Conservation (phyloP, 53 echinoderm and acorn worm species). For the Temnopleurus reevesii region DNA sequence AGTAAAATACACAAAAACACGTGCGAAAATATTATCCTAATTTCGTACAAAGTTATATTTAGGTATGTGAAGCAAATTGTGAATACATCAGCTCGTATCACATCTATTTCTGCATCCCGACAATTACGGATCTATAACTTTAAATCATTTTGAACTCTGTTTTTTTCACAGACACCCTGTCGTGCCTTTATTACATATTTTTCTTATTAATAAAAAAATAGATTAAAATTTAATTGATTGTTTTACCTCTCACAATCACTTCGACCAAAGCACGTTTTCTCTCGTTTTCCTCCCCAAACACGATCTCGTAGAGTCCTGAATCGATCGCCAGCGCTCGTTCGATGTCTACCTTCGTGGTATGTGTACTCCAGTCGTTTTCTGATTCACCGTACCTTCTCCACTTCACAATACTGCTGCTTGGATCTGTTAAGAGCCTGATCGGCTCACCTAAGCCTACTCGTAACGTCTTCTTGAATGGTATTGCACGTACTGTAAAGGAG, state of each 20-base stretch:
- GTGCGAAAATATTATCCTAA: too few species aligned
- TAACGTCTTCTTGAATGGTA: conserved; percentile 1
- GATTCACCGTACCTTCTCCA: conserved; percentile 40
- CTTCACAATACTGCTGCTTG: not conserved
- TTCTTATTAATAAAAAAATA: too few species aligned
- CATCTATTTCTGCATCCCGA: too few species aligned
- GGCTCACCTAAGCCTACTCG: conserved; percentile 29
- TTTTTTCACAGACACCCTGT: too few species aligned
- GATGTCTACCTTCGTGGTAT: conserved; percentile 31
- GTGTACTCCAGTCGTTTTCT: conserved; percentile 34
- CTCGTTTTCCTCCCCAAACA: conserved; percentile 12
- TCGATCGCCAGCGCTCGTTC: conserved; percentile 51
- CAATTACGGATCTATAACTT: too few species aligned
- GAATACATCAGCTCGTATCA: too few species aligned
- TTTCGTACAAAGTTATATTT: too few species aligned
- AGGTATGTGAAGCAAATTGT: too few species aligned
- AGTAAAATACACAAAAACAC: too few species aligned
- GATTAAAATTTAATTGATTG: not conserved
- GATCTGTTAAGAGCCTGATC: not conserved
- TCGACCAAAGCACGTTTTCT: conserved; percentile 7
- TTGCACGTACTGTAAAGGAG: conserved; percentile 6
- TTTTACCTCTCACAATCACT: conserved; percentile 38
- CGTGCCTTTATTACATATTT: too few species aligned
- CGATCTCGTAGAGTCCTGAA: conserved; percentile 36
- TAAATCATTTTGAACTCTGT: too few species aligned